phyloP scores from a whole-genome alignment of 2,888 invertebrate genomes.

The Synanthedon myopaeformis region DNA sequence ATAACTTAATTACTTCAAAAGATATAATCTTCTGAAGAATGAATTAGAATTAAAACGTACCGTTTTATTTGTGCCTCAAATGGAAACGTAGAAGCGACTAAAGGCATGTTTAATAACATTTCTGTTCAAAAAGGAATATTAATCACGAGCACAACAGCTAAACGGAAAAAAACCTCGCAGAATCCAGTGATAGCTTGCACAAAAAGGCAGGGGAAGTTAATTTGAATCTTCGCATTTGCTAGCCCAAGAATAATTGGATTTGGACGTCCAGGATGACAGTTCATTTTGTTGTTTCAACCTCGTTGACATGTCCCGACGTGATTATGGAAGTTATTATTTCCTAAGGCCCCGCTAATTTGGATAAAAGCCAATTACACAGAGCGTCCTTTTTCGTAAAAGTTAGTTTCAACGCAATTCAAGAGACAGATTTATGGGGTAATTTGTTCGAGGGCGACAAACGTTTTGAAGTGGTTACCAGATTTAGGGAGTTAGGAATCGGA shows the following conservation, averaged over 20 bases:
- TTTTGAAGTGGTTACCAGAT: conserved; percentile 20
- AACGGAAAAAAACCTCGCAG: conserved; percentile 15
- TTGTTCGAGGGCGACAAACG: conserved; percentile 22
- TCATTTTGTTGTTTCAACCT: conserved; percentile 58
- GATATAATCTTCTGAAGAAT: background rate
- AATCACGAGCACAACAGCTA: conserved; percentile 20
- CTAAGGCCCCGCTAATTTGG: conserved; percentile 46
- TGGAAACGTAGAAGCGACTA: background rate
- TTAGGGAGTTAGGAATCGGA: background rate
- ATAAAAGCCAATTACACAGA: conserved; percentile 54
- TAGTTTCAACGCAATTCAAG: conserved; percentile 39
- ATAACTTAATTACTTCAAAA: background rate
- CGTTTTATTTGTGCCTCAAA: background rate
- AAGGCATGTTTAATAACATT: background rate
- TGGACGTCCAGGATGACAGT: conserved; percentile 63
- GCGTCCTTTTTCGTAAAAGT: conserved; percentile 28
- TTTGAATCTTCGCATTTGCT: conserved; percentile 57
- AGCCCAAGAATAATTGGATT: conserved; percentile 62
- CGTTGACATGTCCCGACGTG: conserved; percentile 54
- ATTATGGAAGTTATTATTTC: conserved; percentile 61
- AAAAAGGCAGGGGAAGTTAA: conserved; percentile 32
- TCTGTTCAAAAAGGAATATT: conserved; percentile 32
- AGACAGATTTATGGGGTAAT: conserved; percentile 32
- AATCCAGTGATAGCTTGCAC: conserved; percentile 22
- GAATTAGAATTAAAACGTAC: background rate